phyloP scores from a whole-genome alignment of 2,888 invertebrate genomes.

The Frankliniella fusca region DNA sequence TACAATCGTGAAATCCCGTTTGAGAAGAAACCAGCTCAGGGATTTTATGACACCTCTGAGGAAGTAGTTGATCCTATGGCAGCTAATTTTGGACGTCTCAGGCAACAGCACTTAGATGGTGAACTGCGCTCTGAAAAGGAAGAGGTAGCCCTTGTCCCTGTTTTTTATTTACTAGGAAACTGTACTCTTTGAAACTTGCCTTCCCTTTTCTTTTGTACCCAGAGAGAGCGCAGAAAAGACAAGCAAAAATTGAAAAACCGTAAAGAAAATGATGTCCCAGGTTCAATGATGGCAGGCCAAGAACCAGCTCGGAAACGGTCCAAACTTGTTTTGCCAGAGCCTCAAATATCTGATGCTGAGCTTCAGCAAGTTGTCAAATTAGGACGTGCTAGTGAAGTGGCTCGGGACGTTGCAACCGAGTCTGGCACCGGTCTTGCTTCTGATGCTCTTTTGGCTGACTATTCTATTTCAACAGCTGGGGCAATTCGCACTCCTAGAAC shows the following conservation, averaged over 20 bases:
- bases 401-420: slow-evolving; percentile 80
- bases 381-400: slow-evolving; percentile 84
- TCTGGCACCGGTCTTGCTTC: slow-evolving; percentile 68
- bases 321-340: slow-evolving; percentile 91
- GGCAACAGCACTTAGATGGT: slow-evolving; percentile 91
- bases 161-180: slow-evolving; percentile 27
- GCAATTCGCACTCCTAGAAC: slow-evolving; percentile 72
- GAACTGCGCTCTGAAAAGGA: slow-evolving; percentile 86
- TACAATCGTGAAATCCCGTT: slow-evolving; percentile 98
- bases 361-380: slow-evolving; percentile 88
- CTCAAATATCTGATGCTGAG: slow-evolving; percentile 93
- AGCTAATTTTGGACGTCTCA: slow-evolving; percentile 81
- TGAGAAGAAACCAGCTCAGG: slow-evolving; percentile 86
- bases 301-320: slow-evolving; percentile 90
- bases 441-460: slow-evolving; percentile 85
- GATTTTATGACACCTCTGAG: slow-evolving; percentile 91
- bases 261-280: slow-evolving; percentile 93
- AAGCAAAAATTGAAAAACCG: slow-evolving; percentile 91
- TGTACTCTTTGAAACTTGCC: slow-evolving; percentile 31
- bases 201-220: slow-evolving; percentile 40
- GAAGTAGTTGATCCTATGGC: slow-evolving; percentile 85
- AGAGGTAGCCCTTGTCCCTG: slow-evolving; percentile 56
- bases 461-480: slow-evolving; percentile 64
- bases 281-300: slow-evolving; percentile 78
- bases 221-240: slow-evolving; percentile 88